Evolutionary conservation across 2,888 invertebrate genomes (phyloP).

Genomic region (Pecten maximus): DNA sequence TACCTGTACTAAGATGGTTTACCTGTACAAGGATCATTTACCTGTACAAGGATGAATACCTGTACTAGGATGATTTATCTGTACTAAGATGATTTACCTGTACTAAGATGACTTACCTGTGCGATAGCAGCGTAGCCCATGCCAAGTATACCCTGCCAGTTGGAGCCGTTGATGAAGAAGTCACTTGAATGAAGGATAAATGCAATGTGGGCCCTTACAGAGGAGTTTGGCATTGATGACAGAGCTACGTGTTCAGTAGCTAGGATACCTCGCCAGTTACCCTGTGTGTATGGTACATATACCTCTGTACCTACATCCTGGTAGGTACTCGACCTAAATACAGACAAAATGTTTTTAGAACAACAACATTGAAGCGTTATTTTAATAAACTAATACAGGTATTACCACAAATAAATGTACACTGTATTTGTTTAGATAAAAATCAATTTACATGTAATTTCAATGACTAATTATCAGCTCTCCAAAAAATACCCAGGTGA

Average conservation of each 20-base stretch:
- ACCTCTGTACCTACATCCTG: constrained; percentile 70
- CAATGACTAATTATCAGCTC: too few species aligned
- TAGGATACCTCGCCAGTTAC: constrained; percentile 84
- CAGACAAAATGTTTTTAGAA: constrained; percentile 38
- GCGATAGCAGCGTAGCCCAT: constrained; percentile 84
- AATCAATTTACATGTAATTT: too few species aligned
- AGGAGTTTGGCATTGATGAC: constrained; percentile 80
- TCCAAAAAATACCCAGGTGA: too few species aligned
- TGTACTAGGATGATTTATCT: too few species aligned
- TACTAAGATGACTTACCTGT: constrained; percentile 66
- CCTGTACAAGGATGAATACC: too few species aligned
- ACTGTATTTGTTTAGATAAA: too few species aligned
- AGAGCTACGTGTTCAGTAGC: constrained; percentile 84
- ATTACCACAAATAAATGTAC: too few species aligned
- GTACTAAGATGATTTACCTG: too few species aligned
- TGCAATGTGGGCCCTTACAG: constrained; percentile 84
- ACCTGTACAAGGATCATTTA: too few species aligned
- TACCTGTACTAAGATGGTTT: too few species aligned
- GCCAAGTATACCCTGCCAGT: constrained; percentile 87
- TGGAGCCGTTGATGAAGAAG: constrained; percentile 86
- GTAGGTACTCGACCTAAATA: constrained; percentile 83
- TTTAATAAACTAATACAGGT: too few species aligned
- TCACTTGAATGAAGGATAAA: constrained; percentile 85
- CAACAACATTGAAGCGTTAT: too few species aligned
- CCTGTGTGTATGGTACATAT: constrained; percentile 85